Conservation (phyloP, 1,140 invertebrate genomes). For the Lycorma delicatula region DNA sequence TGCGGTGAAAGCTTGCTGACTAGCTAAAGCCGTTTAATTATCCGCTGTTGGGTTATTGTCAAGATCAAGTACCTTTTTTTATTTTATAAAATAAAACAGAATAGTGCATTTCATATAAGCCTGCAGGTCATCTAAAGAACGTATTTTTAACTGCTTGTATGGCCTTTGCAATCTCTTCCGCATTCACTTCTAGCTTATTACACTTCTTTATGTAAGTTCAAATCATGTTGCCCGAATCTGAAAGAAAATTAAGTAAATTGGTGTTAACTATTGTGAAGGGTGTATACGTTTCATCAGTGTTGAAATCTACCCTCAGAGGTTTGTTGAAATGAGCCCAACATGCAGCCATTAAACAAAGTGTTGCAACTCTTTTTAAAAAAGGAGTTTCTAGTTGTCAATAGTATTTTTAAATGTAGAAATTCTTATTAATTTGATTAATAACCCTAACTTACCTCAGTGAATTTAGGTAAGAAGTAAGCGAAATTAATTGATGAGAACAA, state of each 20-base stretch:
- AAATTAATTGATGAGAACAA: background rate
- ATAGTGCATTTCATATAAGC: background rate
- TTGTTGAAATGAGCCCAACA: constrained; percentile 6
- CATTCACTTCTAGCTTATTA: constrained; percentile 6
- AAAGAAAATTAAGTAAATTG: background rate
- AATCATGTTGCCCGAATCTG: too few species aligned
- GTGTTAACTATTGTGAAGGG: too few species aligned
- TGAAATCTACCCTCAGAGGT: background rate
- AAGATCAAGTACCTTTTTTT: background rate
- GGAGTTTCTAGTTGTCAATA: background rate
- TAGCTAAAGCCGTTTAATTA: background rate
- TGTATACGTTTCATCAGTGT: background rate
- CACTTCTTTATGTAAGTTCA: constrained; percentile 7
- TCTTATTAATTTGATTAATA: background rate
- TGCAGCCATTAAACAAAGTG: constrained; percentile 1
- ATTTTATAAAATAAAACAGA: constrained; percentile 3
- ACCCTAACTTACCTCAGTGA: background rate
- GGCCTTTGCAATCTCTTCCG: background rate
- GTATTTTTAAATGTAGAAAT: background rate
- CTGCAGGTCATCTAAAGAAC: background rate
- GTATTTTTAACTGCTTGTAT: background rate
- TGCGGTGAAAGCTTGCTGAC: constrained; percentile 7
- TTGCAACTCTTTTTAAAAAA: background rate
- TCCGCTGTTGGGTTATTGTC: background rate
- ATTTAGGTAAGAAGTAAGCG: background rate